These are phyloP conservation scores for Ptiloglossa arizonensis DNA, from an alignment of 1,140 invertebrate species.

Conservation along the genomic window DNA sequence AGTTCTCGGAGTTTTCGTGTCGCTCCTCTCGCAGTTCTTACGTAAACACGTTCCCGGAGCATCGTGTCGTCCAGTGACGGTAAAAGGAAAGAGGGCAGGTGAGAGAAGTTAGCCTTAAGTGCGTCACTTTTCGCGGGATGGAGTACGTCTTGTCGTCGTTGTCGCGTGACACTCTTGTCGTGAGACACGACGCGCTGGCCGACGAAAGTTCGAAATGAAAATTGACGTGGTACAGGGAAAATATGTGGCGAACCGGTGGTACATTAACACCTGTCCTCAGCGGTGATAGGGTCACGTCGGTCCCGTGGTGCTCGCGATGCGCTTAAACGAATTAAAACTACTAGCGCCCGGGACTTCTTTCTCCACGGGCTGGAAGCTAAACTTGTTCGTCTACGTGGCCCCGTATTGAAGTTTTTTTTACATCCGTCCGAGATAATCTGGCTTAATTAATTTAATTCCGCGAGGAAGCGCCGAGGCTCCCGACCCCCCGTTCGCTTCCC, in stretches of 20 bases:
- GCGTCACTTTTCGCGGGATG: not conserved
- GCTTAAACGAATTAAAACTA: slow-evolving; percentile 51
- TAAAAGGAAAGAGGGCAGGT: not conserved
- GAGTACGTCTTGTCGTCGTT: not conserved
- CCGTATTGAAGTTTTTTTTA: slow-evolving; percentile 46
- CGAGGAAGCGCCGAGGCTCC: not conserved
- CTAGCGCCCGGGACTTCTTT: not conserved
- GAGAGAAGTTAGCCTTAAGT: slow-evolving; percentile 20
- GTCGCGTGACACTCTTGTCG: no score
- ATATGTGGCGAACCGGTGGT: slow-evolving; percentile 29
- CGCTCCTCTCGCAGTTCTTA: not conserved
- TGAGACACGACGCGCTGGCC: no score
- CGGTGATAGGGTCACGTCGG: not conserved
- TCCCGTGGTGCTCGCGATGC: slow-evolving; percentile 4
- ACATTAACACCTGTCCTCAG: slow-evolving; percentile 26
- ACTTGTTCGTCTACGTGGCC: slow-evolving; percentile 10
- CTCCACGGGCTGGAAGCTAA: not conserved
- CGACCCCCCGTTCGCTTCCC: slow-evolving; percentile 21
- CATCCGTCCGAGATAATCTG: slow-evolving; percentile 33
- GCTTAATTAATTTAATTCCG: slow-evolving; percentile 49
- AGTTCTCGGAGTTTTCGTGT: not conserved
- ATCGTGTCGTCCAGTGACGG: not conserved
- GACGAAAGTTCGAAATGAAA: slow-evolving; percentile 39
- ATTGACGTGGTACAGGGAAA: slow-evolving; percentile 32
- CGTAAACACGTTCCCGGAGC: not conserved